Evolutionary conservation across 2,888 invertebrate species (phyloP).

Genomic region (Ichneumoninae sp.): DNA sequence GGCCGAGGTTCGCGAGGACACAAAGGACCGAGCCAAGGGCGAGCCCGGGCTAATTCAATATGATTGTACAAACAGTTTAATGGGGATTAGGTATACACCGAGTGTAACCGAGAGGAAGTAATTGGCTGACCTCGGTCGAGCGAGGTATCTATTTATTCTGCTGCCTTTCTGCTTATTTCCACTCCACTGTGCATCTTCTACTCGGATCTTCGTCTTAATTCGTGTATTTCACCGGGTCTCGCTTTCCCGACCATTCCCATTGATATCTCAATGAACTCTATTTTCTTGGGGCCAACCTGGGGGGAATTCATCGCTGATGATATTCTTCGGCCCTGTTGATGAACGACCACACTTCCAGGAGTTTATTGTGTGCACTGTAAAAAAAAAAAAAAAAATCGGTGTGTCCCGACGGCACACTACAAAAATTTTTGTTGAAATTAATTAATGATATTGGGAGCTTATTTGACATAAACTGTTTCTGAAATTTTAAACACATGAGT

Average conservation of each 20-base stretch:
- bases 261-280: neutral
- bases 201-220: neutral
- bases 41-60: conserved; percentile 66
- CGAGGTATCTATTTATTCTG: conserved; percentile 46
- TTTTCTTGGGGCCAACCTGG: neutral
- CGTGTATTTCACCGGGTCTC: neutral
- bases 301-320: neutral
- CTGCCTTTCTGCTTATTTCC: conserved; percentile 13
- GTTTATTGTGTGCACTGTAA: neutral
- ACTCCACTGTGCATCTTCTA: neutral
- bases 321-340: neutral
- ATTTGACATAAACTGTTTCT: no score
- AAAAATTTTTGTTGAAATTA: no score
- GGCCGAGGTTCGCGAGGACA: conserved; percentile 27
- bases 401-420: no score
- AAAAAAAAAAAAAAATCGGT: no score
- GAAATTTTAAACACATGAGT: no score
- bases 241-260: neutral
- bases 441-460: no score
- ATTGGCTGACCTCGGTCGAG: conserved; percentile 58
- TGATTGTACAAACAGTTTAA: conserved; percentile 70
- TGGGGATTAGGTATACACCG: conserved; percentile 64
- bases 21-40: conserved; percentile 51
- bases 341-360: neutral
- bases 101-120: conserved; percentile 69